These are phyloP conservation scores for Naso thynnoides DNA, from an alignment of 2,797 vertebrate genomes.

Conservation along the genomic window DNA sequence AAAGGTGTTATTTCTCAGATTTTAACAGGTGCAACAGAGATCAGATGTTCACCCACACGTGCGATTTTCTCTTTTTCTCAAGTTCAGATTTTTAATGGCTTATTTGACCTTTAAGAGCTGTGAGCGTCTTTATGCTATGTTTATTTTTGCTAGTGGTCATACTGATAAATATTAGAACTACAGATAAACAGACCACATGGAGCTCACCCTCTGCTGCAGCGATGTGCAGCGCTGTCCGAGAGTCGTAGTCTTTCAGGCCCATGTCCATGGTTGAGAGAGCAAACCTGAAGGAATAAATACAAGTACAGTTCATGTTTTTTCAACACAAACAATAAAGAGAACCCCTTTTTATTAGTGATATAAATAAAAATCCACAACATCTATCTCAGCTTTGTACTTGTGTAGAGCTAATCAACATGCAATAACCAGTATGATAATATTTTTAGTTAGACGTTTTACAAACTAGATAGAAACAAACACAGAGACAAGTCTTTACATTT, in stretches of 20 bases:
- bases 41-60: neutral
- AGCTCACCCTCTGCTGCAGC: constrained; percentile 89
- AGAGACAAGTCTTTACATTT: neutral
- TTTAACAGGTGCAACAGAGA: too few species aligned
- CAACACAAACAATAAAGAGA: too few species aligned
- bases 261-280: constrained; percentile 91
- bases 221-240: constrained; percentile 88
- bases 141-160: neutral
- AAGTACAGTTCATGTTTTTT: neutral
- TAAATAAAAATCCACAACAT: neutral
- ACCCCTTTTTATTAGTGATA: neutral
- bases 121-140: neutral
- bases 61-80: neutral
- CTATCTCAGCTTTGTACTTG: neutral
- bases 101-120: neutral
- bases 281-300: constrained; percentile 79
- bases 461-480: neutral
- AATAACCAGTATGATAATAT: neutral
- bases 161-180: neutral
- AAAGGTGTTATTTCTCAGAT: neutral
- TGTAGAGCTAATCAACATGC: neutral
- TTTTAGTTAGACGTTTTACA: neutral
- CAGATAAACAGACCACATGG: neutral
- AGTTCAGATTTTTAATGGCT: too few species aligned
- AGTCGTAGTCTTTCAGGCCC: constrained; percentile 91